Evolutionary conservation across 2,797 vertebrate species (phyloP), one percentile per base, ranked within the genome.

Genomic region (Pagetopsis macropterus): DNA sequence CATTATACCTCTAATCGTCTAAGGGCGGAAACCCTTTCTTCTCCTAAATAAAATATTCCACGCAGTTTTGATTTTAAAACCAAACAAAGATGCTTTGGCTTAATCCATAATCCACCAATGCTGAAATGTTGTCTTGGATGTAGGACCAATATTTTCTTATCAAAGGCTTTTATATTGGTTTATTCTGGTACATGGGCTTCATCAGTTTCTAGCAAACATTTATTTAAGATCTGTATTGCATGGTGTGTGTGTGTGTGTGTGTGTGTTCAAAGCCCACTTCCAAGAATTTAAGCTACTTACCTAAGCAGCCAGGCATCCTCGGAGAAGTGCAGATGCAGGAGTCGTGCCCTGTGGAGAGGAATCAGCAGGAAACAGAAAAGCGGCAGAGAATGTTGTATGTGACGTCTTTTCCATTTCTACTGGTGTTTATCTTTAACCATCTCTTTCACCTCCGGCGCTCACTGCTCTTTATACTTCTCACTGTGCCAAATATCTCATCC

Each of bases 1-100:
- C 68, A 87, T 90, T 89, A 88, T 52, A 78, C 65, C 56, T 65
- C 43, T 83, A 88, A 88, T 89, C 84, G 16, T 75, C 83, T 75
- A 23, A 72, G 70, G 45, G 51, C 65, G 72, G 75, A 61, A 69
- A 37, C 68, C 43, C 41, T 41, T 73, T 64, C 11, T 79, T 69
- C 45, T 79, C 58, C 64, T 15, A 8, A 76, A 67, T 70, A 52
- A 78, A 44, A 16, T 62, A 51, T 73, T 78, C 5, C 8, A n/a
- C 68, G 37, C 19, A 50, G 40, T 56, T 69, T n/a, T 60, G 46
- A 49, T 60, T 80, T 72, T 15, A 78, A 81, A 72, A 55, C 59
- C 43, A 68, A 85, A 50, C 72, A 69, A 57, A 77, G 51, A 50
- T 27, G 41, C n/a, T 72, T 75, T 51, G 51, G 57, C 55, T 78